A percentile compares a stretch with the other conserved stretches of the same genome.
phyloP scores from a whole-genome alignment of 92 coral and sea anemone genomes.

The Palythoa grandiflora region DNA sequence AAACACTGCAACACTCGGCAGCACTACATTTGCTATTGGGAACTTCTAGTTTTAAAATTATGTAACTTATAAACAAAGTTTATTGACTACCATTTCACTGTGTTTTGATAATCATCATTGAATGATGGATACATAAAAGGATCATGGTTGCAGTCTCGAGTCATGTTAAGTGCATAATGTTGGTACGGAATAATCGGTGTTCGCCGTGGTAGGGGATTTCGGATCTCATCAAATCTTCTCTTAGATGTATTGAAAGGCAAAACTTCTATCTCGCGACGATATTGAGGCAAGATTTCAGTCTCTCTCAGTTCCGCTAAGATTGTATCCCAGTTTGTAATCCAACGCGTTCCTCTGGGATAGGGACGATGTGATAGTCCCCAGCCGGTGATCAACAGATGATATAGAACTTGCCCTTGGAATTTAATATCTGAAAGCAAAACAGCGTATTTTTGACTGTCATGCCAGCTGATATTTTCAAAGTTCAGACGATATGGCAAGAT shows the following conservation, averaged over 20 bases:
- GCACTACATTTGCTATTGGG: too few relatives aligned
- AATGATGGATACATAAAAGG: conserved; percentile 45
- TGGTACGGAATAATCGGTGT: conserved; percentile 50
- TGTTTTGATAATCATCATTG: neutral
- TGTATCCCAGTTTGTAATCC: conserved; percentile 53
- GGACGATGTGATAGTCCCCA: conserved; percentile 60
- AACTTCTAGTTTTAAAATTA: too few relatives aligned
- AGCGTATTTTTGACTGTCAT: conserved; percentile 65
- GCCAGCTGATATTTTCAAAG: conserved; percentile 67
- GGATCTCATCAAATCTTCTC: conserved; percentile 61
- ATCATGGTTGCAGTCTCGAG: conserved; percentile 46
- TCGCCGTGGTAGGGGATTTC: conserved; percentile 60
- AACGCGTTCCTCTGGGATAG: conserved; percentile 53
- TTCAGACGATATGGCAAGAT: conserved; percentile 67
- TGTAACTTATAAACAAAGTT: neutral
- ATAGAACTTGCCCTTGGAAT: conserved; percentile 63
- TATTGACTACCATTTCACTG: neutral
- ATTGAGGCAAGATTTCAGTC: conserved; percentile 16
- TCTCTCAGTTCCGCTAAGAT: conserved; percentile 48
- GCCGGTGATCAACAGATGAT: conserved; percentile 48
- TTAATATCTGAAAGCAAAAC: conserved; percentile 65
- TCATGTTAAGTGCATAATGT: conserved; percentile 53
- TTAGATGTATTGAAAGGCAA: conserved; percentile 45
- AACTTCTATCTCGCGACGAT: conserved; percentile 48
- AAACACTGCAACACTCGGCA: too few relatives aligned